phyloP scores from a whole-genome alignment of 2,113 vertebrate genomes.

The Scophthalmus maximus region DNA sequence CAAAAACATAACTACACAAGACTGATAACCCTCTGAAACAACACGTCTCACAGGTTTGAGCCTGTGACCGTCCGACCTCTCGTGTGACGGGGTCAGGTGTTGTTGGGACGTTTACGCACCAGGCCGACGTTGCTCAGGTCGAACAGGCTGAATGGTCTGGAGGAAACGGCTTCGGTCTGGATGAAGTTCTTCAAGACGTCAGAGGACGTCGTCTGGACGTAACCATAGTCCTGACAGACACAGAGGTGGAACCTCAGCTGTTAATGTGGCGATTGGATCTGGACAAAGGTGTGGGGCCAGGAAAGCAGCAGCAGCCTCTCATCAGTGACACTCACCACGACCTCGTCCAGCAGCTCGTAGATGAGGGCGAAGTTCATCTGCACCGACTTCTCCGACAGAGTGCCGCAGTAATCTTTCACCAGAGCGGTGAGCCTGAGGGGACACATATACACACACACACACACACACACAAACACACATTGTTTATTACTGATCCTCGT shows the following conservation, averaged over 20 bases:
- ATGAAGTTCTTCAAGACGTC: conserved; percentile 92
- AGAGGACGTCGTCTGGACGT: conserved; percentile 88
- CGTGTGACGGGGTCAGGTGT: too few relatives aligned
- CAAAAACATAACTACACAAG: too few relatives aligned
- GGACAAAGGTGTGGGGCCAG: too few relatives aligned
- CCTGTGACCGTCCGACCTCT: too few relatives aligned
- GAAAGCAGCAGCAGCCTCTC: background rate
- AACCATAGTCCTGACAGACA: conserved; percentile 86
- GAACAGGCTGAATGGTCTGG: conserved; percentile 89
- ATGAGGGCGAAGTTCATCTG: conserved; percentile 90
- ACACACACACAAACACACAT: background rate
- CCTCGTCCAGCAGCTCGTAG: conserved; percentile 91
- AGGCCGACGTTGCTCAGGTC: conserved; percentile 90
- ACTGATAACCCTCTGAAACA: background rate
- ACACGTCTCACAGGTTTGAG: too few relatives aligned
- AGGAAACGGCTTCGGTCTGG: conserved; percentile 87
- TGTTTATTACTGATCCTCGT: background rate
- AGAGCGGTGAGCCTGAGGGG: conserved; percentile 83
- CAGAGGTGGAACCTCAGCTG: too few relatives aligned
- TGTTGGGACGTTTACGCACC: conserved; percentile 69
- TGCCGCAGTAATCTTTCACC: conserved; percentile 89
- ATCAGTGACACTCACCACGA: conserved; percentile 82
- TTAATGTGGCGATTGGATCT: too few relatives aligned
- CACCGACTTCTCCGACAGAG: conserved; percentile 85
- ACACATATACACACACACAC: background rate